Evolutionary conservation across 2,113 vertebrate species (phyloP).

Genomic region (Numenius arquata): DNA sequence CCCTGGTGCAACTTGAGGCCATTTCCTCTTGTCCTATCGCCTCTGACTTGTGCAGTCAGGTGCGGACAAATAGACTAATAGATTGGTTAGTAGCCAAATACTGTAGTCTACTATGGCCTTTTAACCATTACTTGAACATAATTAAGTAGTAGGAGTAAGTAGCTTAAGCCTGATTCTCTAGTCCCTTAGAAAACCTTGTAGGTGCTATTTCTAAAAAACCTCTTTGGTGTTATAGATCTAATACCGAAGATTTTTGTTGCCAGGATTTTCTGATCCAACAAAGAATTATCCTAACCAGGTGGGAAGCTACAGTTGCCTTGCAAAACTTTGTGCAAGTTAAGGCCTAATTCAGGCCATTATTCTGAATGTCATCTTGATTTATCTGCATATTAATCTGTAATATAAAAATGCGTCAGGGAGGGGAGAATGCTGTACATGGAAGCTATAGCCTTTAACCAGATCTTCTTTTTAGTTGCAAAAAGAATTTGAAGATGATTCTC

Average conservation of each 20-base stretch:
- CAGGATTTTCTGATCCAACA: not conserved
- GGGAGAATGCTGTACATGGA: not conserved
- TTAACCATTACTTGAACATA: not conserved
- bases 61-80: not conserved
- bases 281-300: not conserved
- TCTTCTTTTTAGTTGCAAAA: constrained; percentile 69
- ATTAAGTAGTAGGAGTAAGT: not conserved
- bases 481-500: constrained; percentile 73
- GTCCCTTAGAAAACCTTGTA: not conserved
- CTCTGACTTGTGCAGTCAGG: too few relatives aligned
- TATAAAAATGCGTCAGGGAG: not conserved
- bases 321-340: not conserved
- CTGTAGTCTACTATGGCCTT: not conserved
- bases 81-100: not conserved
- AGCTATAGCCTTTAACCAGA: not conserved
- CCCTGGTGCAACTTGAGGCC: too few relatives aligned
- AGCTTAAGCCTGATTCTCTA: not conserved
- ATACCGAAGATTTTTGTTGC: not conserved
- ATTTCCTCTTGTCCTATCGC: too few relatives aligned
- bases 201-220: not conserved
- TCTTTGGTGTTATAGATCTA: not conserved
- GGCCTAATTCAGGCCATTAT: not conserved
- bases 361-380: not conserved
- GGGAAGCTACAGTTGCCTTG: not conserved
- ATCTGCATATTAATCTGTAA: not conserved